A percentile compares a stretch with the other conserved stretches of the same genome.
phyloP scores from a whole-genome alignment of 2,888 invertebrate genomes.

The Athripsodes cinereus region DNA sequence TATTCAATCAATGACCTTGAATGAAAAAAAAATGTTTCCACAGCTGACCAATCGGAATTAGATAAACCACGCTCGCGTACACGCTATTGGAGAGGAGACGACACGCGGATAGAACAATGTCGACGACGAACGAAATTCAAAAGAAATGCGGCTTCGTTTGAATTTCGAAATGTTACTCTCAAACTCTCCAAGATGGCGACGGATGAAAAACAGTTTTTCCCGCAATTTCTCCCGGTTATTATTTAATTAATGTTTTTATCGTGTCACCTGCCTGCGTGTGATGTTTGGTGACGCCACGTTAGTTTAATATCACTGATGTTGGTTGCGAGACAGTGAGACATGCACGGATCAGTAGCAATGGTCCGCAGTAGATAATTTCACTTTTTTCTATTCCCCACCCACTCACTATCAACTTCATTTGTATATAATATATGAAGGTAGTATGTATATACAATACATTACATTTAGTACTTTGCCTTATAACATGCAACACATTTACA shows the following conservation, averaged over 20 bases:
- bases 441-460: too few relatives aligned
- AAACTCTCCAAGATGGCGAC: not conserved
- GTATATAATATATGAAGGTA: too few relatives aligned
- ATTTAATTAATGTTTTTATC: not conserved
- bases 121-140: not conserved
- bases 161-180: not conserved
- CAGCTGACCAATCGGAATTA: not conserved
- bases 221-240: not conserved
- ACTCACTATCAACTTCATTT: not conserved
- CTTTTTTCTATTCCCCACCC: not conserved
- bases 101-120: not conserved
- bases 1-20: not conserved
- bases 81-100: not conserved
- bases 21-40: not conserved
- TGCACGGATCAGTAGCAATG: not conserved
- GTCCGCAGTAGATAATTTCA: not conserved
- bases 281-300: not conserved
- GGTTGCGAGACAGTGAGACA: not conserved
- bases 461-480: too few relatives aligned
- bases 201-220: too few relatives aligned
- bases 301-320: not conserved
- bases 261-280: not conserved
- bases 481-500: too few relatives aligned
- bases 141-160: too few relatives aligned
- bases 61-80: not conserved